Conservation (phyloP, 2,888 invertebrate genomes). For the Scaptomyza tumidula region DNA sequence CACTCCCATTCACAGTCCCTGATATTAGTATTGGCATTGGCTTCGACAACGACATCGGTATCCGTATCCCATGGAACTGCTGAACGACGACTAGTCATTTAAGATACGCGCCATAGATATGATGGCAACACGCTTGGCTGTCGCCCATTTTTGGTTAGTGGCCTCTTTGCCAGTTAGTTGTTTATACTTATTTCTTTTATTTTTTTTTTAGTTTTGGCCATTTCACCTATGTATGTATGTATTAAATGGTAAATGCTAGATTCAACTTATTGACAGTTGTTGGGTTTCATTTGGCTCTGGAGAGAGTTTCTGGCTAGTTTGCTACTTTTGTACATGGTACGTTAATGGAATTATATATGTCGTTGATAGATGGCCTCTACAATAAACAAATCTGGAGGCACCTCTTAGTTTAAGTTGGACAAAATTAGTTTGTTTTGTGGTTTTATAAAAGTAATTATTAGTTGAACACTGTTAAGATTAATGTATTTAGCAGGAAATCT, state of each 20-base stretch:
- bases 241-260: conserved; percentile 66
- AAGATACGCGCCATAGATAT: conserved; percentile 68
- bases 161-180: conserved; percentile 50
- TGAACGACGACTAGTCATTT: conserved; percentile 27
- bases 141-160: conserved; percentile 62
- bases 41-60: conserved; percentile 13
- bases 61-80: conserved; percentile 48
- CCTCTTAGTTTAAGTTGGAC: background rate
- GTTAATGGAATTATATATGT: conserved; percentile 32
- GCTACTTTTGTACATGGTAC: conserved; percentile 60
- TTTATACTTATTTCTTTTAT: conserved; percentile 23
- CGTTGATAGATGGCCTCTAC: conserved; percentile 7
- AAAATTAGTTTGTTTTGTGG: background rate
- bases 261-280: conserved; percentile 64
- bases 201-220: conserved; percentile 49
- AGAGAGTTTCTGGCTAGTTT: conserved; percentile 32
- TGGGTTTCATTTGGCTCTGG: conserved; percentile 27
- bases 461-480: background rate
- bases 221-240: conserved; percentile 32
- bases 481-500: background rate
- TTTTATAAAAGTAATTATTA: background rate
- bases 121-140: conserved; percentile 55
- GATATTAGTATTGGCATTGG: conserved; percentile 1
- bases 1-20: conserved; percentile 6
- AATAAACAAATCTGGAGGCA: background rate